These are phyloP conservation scores for Torymus auratus DNA, from an alignment of 2,888 invertebrate species.

Conservation along the genomic window DNA sequence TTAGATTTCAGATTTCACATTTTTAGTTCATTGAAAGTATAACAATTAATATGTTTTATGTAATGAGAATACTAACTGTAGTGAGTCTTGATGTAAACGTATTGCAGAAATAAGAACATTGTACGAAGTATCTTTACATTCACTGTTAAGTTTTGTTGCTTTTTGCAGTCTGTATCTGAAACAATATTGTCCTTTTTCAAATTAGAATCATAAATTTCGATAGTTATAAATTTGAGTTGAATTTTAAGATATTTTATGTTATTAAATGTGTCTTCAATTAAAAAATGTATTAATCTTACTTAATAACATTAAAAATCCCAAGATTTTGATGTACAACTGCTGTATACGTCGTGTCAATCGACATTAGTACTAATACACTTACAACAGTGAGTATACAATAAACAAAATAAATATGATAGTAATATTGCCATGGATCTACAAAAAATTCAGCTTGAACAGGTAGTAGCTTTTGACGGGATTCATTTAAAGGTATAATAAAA, in stretches of 20 bases:
- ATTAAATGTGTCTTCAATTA: no score
- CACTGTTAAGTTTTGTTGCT: neutral
- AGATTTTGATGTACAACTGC: conserved; percentile 38
- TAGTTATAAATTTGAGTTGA: no score
- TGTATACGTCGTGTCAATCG: conserved; percentile 31
- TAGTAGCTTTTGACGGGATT: conserved; percentile 32
- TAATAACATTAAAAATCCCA: conserved; percentile 26
- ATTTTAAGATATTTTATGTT: no score
- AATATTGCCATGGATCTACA: conserved; percentile 36
- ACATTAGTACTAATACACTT: conserved; percentile 10
- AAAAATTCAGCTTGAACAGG: conserved; percentile 16
- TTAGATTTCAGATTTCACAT: no score
- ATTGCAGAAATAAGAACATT: conserved; percentile 1
- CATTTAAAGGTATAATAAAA: conserved; percentile 38
- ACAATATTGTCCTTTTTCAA: neutral
- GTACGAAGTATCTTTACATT: conserved; percentile 15
- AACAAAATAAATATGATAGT: conserved; percentile 18
- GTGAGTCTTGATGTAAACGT: conserved; percentile 21
- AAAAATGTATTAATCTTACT: conserved; percentile 12
- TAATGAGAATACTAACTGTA: conserved; percentile 23
- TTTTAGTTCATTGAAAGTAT: no score
- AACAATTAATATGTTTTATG: neutral
- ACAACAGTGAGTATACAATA: conserved; percentile 11
- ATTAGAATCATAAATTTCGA: no score
- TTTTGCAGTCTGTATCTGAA: conserved; percentile 11